phyloP scores from a whole-genome alignment of 2,888 invertebrate genomes.

The Melieria crassipennis region DNA sequence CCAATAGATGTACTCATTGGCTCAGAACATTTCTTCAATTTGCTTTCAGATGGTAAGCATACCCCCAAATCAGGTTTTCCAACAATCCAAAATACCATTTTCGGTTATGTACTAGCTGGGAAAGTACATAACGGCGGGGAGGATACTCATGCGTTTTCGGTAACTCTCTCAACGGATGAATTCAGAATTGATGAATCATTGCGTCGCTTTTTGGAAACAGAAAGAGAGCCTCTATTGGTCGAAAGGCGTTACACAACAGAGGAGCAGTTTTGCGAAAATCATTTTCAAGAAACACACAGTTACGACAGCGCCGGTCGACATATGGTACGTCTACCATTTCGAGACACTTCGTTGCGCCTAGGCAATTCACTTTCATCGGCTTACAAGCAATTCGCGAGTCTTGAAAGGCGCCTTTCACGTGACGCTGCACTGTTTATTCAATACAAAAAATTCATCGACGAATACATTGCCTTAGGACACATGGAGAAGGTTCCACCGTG shows the following conservation, averaged over 20 bases:
- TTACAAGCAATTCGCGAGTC: constrained; percentile 2
- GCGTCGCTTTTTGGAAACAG: constrained; percentile 12
- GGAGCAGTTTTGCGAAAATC: constrained; percentile 14
- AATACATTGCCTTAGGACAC: constrained; percentile 38
- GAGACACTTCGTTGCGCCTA: background rate
- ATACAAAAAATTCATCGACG: constrained; percentile 37
- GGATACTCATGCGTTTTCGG: background rate
- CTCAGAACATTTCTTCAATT: constrained; percentile 5
- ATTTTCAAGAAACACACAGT: background rate
- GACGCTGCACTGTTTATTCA: constrained; percentile 19
- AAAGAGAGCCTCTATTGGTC: constrained; percentile 5
- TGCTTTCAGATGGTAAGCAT: background rate
- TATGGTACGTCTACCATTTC: constrained; percentile 1
- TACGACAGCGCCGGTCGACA: constrained; percentile 4
- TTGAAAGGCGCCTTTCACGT: constrained; percentile 7
- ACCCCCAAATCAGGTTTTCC: constrained; percentile 13
- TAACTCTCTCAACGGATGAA: background rate
- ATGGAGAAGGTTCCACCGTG: constrained; percentile 30
- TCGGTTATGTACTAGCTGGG: constrained; percentile 15
- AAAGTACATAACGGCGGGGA: constrained; percentile 18
- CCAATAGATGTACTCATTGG: constrained; percentile 9
- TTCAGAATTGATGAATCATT: constrained; percentile 1
- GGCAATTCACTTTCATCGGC: constrained; percentile 7
- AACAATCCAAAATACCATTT: constrained; percentile 8
- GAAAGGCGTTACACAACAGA: background rate